Evolutionary conservation across 1,140 invertebrate genomes (phyloP).

Genomic region (Rhagoletis pomonella): DNA sequence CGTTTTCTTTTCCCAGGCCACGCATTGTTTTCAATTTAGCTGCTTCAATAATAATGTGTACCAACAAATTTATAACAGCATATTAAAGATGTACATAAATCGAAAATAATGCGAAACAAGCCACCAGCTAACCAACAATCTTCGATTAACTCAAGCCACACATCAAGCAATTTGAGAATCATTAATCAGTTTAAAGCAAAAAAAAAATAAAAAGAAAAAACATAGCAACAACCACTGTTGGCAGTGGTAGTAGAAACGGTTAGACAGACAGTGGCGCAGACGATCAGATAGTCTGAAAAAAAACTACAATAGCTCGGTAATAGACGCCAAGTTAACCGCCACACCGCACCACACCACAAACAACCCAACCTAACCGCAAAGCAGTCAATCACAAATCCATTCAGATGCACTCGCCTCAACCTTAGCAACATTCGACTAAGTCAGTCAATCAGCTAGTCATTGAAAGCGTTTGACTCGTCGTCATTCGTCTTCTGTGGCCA

Average conservation of each 20-base stretch:
- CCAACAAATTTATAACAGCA: background rate
- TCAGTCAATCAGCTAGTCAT: constrained; percentile 37
- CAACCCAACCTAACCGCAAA: background rate
- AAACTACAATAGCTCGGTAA: background rate
- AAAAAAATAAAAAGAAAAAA: background rate
- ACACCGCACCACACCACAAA: background rate
- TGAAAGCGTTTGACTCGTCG: constrained; percentile 48
- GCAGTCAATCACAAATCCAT: constrained; percentile 8
- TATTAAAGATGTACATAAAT: background rate
- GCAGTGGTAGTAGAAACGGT: background rate
- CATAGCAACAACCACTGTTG: constrained; percentile 18
- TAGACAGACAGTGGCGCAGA: constrained; percentile 3
- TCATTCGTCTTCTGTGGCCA: constrained; percentile 22
- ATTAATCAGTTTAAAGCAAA: constrained; percentile 43
- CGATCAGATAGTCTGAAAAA: background rate
- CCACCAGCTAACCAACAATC: constrained; percentile 23
- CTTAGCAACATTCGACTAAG: background rate
- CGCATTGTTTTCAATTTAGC: background rate
- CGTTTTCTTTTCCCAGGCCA: background rate
- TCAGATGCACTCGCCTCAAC: background rate
- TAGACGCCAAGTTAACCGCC: constrained; percentile 8
- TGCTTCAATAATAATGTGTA: background rate
- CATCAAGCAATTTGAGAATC: constrained; percentile 51
- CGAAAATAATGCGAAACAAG: constrained; percentile 25
- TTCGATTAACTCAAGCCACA: constrained; percentile 27